Percentiles rank a stretch among this genome's conserved stretches.
These are phyloP conservation scores for Paedocypris micromegethes DNA, from an alignment of 2,797 vertebrate genomes.

Conservation along the genomic window DNA sequence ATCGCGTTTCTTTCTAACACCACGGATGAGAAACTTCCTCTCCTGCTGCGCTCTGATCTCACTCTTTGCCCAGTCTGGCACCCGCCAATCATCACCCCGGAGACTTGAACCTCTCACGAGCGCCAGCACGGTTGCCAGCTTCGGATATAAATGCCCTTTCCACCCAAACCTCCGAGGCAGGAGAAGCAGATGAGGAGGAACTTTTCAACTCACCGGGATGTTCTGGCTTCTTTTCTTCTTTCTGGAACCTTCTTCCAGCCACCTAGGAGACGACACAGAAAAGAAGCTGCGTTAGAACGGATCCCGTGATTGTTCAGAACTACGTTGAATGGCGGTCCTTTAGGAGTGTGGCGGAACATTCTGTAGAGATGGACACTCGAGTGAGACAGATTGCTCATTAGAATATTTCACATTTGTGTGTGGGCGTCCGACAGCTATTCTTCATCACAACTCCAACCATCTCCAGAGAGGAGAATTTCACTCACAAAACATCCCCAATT, in stretches of 20 bases:
- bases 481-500: slow-evolving; percentile 51
- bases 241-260: too few relatives aligned
- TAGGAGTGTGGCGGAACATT: slow-evolving; percentile 37
- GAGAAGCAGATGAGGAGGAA: too few relatives aligned
- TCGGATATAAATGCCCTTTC: background rate
- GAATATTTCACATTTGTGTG: slow-evolving; percentile 75
- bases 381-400: slow-evolving; percentile 75
- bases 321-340: background rate
- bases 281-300: too few relatives aligned
- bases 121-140: background rate
- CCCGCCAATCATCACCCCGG: slow-evolving; percentile 27
- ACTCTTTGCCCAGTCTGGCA: slow-evolving; percentile 21
- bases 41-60: slow-evolving; percentile 15
- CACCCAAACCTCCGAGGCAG: background rate
- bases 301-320: too few relatives aligned
- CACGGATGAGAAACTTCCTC: slow-evolving; percentile 6
- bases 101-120: slow-evolving; percentile 12
- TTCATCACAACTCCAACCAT: slow-evolving; percentile 53
- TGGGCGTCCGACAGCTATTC: slow-evolving; percentile 68
- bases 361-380: slow-evolving; percentile 56
- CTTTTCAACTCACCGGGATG: too few relatives aligned
- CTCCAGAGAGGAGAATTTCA: slow-evolving; percentile 62
- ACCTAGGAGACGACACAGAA: too few relatives aligned
- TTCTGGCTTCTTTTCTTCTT: too few relatives aligned
- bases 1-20: slow-evolving; percentile 7